These are phyloP conservation scores for Drosophila yakuba DNA, from an alignment of 1,140 invertebrate species.

Conservation along the genomic window DNA sequence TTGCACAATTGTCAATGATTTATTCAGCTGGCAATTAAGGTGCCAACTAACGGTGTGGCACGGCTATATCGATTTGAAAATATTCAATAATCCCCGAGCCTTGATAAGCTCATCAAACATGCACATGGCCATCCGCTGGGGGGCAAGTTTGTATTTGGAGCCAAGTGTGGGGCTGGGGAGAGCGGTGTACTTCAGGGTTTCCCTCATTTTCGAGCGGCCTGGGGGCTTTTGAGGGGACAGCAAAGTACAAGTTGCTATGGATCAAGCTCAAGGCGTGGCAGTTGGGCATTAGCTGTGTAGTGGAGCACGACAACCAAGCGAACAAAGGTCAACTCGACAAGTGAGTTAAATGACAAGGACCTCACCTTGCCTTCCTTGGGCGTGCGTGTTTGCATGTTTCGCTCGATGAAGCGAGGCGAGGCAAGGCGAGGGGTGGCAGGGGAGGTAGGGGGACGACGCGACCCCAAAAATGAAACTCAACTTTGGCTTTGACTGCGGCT, in stretches of 20 bases:
- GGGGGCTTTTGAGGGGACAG: not conserved
- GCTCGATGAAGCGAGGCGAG: constrained; percentile 48
- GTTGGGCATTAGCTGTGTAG: constrained; percentile 60
- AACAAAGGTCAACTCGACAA: constrained; percentile 75
- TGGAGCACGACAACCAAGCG: constrained; percentile 50
- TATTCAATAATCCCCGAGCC: constrained; percentile 67
- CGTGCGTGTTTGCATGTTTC: constrained; percentile 78
- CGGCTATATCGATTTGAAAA: constrained; percentile 73
- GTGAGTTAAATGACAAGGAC: constrained; percentile 81
- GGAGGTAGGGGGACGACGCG: not conserved
- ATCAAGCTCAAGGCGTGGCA: constrained; percentile 74
- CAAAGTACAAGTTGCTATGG: constrained; percentile 48
- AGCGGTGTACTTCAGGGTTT: not conserved
- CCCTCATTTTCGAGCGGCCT: not conserved
- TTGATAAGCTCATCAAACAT: constrained; percentile 79
- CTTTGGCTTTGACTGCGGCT: constrained; percentile 58
- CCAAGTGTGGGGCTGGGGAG: not conserved
- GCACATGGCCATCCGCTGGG: constrained; percentile 40
- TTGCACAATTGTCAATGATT: constrained; percentile 58
- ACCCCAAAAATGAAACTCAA: constrained; percentile 68
- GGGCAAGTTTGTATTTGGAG: constrained; percentile 25
- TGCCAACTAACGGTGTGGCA: constrained; percentile 59
- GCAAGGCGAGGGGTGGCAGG: no score
- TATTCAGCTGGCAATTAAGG: constrained; percentile 69
- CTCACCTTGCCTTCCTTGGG: constrained; percentile 54